A percentile compares a stretch with the other conserved stretches of the same genome.
Evolutionary conservation across 2,797 vertebrate species (phyloP).

Genomic region (Parauchenoglanis punctatus): DNA sequence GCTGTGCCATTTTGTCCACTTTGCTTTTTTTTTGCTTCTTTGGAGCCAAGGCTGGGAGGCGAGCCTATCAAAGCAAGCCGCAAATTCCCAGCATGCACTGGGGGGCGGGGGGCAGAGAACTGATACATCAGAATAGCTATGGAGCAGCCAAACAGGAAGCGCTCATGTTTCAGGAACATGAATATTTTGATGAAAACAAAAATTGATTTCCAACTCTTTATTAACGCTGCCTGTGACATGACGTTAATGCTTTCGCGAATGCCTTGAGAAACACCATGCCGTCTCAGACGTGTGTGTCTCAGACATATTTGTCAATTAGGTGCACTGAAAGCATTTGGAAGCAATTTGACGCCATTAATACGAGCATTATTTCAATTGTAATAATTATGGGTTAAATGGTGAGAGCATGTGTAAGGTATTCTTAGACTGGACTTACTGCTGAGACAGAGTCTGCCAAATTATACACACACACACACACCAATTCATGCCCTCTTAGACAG

Average conservation of each 20-base stretch:
- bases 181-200: neutral
- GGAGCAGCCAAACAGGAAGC: constrained; percentile 56
- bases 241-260: constrained; percentile 19
- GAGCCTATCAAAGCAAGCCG: constrained; percentile 56
- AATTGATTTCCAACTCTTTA: neutral
- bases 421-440: constrained; percentile 58
- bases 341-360: constrained; percentile 81
- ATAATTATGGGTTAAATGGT: constrained; percentile 82
- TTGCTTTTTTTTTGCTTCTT: constrained; percentile 35
- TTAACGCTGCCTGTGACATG: constrained; percentile 20
- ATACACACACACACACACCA: constrained; percentile 20
- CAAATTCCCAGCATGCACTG: constrained; percentile 64
- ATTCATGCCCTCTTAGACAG: constrained; percentile 18
- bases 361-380: constrained; percentile 82
- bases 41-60: constrained; percentile 53
- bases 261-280: constrained; percentile 51
- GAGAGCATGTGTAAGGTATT: constrained; percentile 72
- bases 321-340: constrained; percentile 77
- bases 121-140: constrained; percentile 47
- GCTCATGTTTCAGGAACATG: neutral
- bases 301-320: constrained; percentile 65
- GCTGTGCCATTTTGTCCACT: constrained; percentile 22
- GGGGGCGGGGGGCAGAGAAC: constrained; percentile 39
- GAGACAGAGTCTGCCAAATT: constrained; percentile 66
- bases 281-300: constrained; percentile 6